Conservation (phyloP, 2,888 invertebrate genomes). For the Apeira syringaria region DNA sequence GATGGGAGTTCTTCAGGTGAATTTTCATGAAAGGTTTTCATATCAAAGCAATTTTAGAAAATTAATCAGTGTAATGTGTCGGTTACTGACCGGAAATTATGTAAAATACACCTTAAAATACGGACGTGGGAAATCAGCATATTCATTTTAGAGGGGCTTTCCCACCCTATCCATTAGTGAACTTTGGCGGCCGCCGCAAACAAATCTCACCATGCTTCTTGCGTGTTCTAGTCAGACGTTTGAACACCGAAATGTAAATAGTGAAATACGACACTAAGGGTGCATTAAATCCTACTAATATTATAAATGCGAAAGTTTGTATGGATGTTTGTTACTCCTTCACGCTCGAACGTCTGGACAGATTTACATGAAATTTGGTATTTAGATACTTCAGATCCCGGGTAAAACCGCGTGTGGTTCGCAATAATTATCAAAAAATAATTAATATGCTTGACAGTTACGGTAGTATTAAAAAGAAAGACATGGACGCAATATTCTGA, state of each 20-base stretch:
- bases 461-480: too few species aligned
- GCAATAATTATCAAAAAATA: too few species aligned
- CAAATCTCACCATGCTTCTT: conserved; percentile 61
- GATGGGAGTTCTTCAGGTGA: conserved; percentile 3
- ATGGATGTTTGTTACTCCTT: too few species aligned
- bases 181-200: conserved; percentile 62
- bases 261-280: conserved; percentile 57
- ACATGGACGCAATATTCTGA: too few species aligned
- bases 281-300: too few species aligned
- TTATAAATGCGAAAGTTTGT: too few species aligned
- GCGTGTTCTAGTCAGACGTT: conserved; percentile 58
- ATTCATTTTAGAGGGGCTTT: conserved; percentile 66
- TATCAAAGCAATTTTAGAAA: conserved; percentile 19
- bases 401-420: too few species aligned
- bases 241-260: conserved; percentile 57
- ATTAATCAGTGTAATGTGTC: conserved; percentile 65
- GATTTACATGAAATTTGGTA: too few species aligned
- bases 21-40: conserved; percentile 13
- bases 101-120: conserved; percentile 74
- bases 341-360: too few species aligned
- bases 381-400: too few species aligned
- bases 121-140: conserved; percentile 72
- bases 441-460: too few species aligned
- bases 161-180: conserved; percentile 74
- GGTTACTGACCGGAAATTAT: conserved; percentile 74